A percentile compares a stretch with the other conserved stretches of the same genome.
phyloP scores from a whole-genome alignment of 2,888 invertebrate genomes.

The Monoplex corrugatus region DNA sequence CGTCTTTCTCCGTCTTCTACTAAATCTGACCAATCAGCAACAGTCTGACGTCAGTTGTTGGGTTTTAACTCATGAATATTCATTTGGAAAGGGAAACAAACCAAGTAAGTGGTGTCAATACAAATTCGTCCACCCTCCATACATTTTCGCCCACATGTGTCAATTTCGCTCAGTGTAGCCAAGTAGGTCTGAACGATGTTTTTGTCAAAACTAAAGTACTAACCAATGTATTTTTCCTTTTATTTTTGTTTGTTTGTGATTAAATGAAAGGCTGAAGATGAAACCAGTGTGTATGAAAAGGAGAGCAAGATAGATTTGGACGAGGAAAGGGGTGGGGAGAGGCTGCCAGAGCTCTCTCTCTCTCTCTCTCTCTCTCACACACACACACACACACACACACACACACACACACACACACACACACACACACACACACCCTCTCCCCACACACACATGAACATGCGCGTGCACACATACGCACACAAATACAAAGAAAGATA shows the following conservation, averaged over 20 bases:
- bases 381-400: neutral
- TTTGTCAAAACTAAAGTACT: neutral
- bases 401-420: neutral
- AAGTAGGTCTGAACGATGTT: neutral
- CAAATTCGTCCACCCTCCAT: neutral
- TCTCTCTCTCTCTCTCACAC: neutral
- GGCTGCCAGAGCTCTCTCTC: neutral
- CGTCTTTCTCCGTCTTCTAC: neutral
- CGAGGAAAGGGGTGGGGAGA: neutral
- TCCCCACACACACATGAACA: too few species aligned
- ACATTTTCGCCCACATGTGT: neutral
- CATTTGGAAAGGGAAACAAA: neutral
- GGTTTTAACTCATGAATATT: slow-evolving; percentile 12
- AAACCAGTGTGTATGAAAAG: neutral
- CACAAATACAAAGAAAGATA: too few species aligned
- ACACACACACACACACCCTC: neutral
- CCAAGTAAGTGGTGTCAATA: neutral
- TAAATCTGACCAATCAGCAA: slow-evolving; percentile 18
- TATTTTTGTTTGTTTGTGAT: neutral
- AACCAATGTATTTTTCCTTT: neutral
- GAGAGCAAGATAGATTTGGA: neutral
- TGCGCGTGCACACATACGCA: too few species aligned
- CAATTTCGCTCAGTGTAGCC: too few species aligned
- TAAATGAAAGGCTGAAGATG: neutral
- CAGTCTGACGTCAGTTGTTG: neutral